Base-by-base conservation (phyloP, 2,888 invertebrate genomes). In the Hyposoter dolosus region DNA sequence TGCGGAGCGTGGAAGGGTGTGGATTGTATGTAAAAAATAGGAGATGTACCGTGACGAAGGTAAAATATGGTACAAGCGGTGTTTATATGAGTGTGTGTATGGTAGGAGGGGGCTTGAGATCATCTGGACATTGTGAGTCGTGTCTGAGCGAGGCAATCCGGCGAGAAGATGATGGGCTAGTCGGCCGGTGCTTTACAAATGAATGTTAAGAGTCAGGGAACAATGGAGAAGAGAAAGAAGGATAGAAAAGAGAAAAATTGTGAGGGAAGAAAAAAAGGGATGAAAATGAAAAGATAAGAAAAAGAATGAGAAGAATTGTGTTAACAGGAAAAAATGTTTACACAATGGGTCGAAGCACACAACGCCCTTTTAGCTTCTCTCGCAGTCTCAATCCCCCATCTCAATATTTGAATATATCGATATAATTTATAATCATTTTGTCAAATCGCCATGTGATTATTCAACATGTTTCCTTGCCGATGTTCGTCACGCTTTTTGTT, bases 151-250 rank as follows among this genome's bases (percentile, higher is more conserved):
- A 19, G 23, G 60, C 40, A 75, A 88, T 82, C 89, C 82, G 86
- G 86, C 84, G 87, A 85, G 89, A 90, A 90, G 91, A 92, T 92
- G 93, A 93, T 90, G 91, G 90, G 90, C 47, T 53, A n/a, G 19
- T 50, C 12, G 60, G n/a, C n/a, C 89, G 89, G 86, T 87, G 89
- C 80, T 69, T 83, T 80, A 81, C 80, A 71, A 75, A 77, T 90
- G 88, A 92, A 92, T 92, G 90, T 91, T 92, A 91, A 93, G 93
- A 93, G 90, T 92, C 89, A 71, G 88, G 88, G 91, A 93, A 93
- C 93, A 93, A 93, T 93, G 91, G 93, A 88, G 68, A 81, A 19
- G 40, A 7, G 50, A 80, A 35, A 50, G 35, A 81, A 35, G 63
- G 56, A 83, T n/a, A 56, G 53, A 72, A 65, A 40, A 71, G 19